Evolutionary conservation across 2,888 invertebrate species (phyloP).

Genomic region (Gasteruption jaculator): DNA sequence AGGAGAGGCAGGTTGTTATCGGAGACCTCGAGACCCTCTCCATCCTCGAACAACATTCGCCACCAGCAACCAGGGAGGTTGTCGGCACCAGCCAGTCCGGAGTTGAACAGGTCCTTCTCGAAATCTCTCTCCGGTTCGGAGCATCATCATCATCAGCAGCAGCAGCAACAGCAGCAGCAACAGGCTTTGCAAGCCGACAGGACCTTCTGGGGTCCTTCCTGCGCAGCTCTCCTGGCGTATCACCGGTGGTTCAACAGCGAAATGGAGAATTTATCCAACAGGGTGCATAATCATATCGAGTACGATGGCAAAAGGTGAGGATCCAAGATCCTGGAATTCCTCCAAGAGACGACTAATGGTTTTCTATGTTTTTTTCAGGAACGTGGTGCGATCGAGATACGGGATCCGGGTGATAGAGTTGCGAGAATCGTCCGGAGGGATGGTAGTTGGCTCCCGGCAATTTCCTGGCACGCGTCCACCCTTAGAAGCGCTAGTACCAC

Average conservation of each 20-base stretch:
- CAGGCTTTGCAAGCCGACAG: constrained; percentile 34
- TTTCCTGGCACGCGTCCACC: constrained; percentile 44
- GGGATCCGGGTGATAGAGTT: constrained; percentile 47
- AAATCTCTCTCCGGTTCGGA: constrained; percentile 31
- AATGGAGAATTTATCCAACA: constrained; percentile 35
- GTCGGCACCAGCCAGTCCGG: constrained; percentile 48
- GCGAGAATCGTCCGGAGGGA: constrained; percentile 42
- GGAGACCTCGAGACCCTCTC: constrained; percentile 55
- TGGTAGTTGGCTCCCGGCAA: constrained; percentile 45
- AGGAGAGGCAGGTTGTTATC: constrained; percentile 53
- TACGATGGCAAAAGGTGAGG: constrained; percentile 45
- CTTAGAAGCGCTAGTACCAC: constrained; percentile 43
- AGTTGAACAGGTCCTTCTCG: constrained; percentile 43
- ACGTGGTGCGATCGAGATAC: constrained; percentile 44
- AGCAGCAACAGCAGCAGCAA: too few relatives aligned
- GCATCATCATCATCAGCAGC: too few relatives aligned
- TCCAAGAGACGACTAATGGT: background rate
- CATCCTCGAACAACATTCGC: constrained; percentile 52
- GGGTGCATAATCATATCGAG: constrained; percentile 33
- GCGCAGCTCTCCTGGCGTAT: constrained; percentile 44
- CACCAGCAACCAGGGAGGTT: constrained; percentile 39
- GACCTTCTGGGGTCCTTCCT: constrained; percentile 47
- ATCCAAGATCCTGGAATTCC: background rate
- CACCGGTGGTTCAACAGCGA: constrained; percentile 55
- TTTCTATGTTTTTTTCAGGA: constrained; percentile 28